Conservation (phyloP, 1,140 invertebrate species). For the Macrobrachium rosenbergii region DNA sequence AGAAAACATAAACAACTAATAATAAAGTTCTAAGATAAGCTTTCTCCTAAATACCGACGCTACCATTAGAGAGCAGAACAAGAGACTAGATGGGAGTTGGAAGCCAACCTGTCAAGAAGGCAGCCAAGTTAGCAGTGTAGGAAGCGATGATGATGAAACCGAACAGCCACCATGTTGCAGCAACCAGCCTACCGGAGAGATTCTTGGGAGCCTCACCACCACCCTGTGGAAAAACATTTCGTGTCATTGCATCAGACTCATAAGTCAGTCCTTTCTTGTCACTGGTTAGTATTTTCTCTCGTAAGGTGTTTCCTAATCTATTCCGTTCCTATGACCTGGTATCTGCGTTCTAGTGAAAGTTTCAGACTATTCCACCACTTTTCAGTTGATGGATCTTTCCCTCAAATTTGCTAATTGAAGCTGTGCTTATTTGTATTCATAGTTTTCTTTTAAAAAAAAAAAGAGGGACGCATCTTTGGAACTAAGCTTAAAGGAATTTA, state of each 20-base stretch:
- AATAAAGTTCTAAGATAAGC: not conserved
- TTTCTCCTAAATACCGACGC: not conserved
- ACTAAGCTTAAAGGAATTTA: too few species aligned
- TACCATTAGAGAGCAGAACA: not conserved
- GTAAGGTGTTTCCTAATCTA: not conserved
- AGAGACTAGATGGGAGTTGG: not conserved
- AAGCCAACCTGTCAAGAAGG: constrained; percentile 72
- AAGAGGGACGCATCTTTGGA: too few species aligned
- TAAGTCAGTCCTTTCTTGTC: not conserved
- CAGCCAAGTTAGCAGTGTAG: constrained; percentile 96
- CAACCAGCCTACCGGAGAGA: constrained; percentile 90
- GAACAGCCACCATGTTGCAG: constrained; percentile 98
- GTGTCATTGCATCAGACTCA: too few species aligned
- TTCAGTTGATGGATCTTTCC: too few species aligned
- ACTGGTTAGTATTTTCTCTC: too few species aligned
- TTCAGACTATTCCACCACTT: too few species aligned
- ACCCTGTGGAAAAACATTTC: constrained; percentile 72
- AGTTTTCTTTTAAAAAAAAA: too few species aligned
- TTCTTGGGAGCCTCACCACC: constrained; percentile 97
- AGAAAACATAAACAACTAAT: not conserved
- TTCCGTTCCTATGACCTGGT: too few species aligned
- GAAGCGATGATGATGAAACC: constrained; percentile 99
- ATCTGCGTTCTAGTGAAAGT: too few species aligned
- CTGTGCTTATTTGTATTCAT: too few species aligned
- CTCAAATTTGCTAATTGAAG: too few species aligned